Evolutionary conservation across 2,888 invertebrate genomes (phyloP).

Genomic region (Noctua janthe): DNA sequence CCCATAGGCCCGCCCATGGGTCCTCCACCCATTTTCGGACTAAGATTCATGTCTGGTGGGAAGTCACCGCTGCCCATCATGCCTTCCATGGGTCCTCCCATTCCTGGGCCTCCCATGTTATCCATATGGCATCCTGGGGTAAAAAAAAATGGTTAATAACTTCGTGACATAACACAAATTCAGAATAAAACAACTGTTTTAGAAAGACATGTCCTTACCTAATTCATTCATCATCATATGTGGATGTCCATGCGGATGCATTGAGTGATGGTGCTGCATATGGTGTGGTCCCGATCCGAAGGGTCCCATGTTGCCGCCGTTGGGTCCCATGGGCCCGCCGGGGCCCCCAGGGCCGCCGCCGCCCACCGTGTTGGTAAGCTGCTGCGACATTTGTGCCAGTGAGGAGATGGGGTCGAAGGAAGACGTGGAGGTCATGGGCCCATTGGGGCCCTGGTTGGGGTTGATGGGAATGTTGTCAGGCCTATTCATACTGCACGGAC

Average conservation of each 20-base stretch:
- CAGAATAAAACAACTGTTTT: background rate
- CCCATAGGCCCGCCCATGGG: conserved; percentile 89
- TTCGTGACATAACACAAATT: background rate
- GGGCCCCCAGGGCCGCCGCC: conserved; percentile 80
- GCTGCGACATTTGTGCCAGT: conserved; percentile 98
- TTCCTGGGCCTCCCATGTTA: conserved; percentile 87
- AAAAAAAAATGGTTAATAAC: background rate
- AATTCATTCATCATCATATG: conserved; percentile 90
- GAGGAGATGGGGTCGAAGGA: conserved; percentile 98
- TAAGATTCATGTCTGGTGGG: conserved; percentile 90
- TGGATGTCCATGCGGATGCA: conserved; percentile 87
- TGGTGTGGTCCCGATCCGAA: conserved; percentile 85
- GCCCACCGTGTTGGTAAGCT: conserved; percentile 94
- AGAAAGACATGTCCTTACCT: conserved; percentile 73
- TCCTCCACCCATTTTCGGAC: conserved; percentile 92
- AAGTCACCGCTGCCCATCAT: conserved; percentile 90
- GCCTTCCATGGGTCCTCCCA: conserved; percentile 89
- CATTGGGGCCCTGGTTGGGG: conserved; percentile 88
- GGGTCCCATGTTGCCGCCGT: conserved; percentile 82
- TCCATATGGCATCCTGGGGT: conserved; percentile 88
- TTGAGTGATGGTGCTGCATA: conserved; percentile 87
- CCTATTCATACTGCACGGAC: conserved; percentile 87
- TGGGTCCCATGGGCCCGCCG: conserved; percentile 84
- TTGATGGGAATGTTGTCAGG: conserved; percentile 88
- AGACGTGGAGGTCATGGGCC: conserved; percentile 90